Conservation (phyloP, 1,140 invertebrate species). For the Hestina assimilis region DNA sequence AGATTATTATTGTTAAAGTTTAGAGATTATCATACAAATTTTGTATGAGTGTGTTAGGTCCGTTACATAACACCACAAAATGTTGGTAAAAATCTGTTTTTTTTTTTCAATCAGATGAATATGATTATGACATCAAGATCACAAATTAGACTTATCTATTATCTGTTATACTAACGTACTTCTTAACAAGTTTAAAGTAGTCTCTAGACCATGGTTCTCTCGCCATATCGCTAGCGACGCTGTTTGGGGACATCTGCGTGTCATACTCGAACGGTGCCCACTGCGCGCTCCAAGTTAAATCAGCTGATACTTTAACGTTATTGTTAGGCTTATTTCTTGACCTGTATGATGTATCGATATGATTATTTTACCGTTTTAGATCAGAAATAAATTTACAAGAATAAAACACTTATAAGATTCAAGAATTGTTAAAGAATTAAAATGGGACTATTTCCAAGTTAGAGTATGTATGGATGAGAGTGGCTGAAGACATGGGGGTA, state of each 20-base stretch:
- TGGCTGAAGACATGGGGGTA: too few relatives aligned
- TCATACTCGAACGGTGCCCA: slow-evolving; percentile 82
- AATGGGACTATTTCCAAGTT: too few relatives aligned
- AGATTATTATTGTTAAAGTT: not conserved
- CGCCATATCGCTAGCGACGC: slow-evolving; percentile 81
- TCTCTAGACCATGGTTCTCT: slow-evolving; percentile 82
- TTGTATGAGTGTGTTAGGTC: not conserved
- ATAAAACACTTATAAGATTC: too few relatives aligned
- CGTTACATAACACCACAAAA: not conserved
- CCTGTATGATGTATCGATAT: slow-evolving; percentile 26
- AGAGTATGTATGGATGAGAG: too few relatives aligned
- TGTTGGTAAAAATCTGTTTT: too few relatives aligned
- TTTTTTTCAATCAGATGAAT: too few relatives aligned
- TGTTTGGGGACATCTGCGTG: slow-evolving; percentile 80
- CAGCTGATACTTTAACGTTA: slow-evolving; percentile 67
- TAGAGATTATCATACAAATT: not conserved
- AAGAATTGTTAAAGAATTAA: too few relatives aligned
- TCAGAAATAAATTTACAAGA: too few relatives aligned
- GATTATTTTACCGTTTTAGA: too few relatives aligned
- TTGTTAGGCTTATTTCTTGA: slow-evolving; percentile 43
- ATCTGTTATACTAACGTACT: slow-evolving; percentile 76
- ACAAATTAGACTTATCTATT: too few relatives aligned
- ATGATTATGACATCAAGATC: too few relatives aligned
- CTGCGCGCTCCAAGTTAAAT: slow-evolving; percentile 74
- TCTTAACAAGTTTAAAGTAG: slow-evolving; percentile 82